Percentiles rank a stretch among this genome's conserved stretches.
Evolutionary conservation across 2,113 vertebrate species (phyloP).

Genomic region (Pampusana beccarii): DNA sequence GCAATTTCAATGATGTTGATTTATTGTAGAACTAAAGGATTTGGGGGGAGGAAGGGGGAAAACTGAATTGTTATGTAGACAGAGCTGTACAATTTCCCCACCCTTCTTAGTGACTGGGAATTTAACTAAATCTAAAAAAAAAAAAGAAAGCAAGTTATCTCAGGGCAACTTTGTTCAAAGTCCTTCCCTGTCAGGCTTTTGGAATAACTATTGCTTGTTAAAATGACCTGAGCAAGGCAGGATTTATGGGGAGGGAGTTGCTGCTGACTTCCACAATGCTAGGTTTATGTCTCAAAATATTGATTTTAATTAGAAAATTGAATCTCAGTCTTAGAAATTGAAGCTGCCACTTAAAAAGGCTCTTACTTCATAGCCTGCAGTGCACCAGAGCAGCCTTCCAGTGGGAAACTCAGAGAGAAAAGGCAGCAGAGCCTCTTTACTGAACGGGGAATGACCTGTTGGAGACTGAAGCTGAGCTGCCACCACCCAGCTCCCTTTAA

Average conservation of each 20-base stretch:
- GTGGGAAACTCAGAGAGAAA: neutral
- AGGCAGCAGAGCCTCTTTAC: neutral
- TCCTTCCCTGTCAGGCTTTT: neutral
- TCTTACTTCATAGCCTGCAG: conserved; percentile 22
- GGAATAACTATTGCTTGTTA: neutral
- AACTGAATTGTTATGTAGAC: neutral
- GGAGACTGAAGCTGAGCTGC: neutral
- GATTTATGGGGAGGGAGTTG: conserved; percentile 36
- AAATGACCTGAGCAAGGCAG: neutral
- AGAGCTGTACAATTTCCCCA: neutral
- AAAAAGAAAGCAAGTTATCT: neutral
- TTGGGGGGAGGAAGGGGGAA: neutral
- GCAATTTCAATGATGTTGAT: neutral
- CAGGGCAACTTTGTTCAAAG: neutral
- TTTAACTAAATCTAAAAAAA: neutral
- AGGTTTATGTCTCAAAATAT: conserved; percentile 67
- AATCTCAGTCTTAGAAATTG: conserved; percentile 29
- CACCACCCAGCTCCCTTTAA: neutral
- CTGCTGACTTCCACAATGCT: conserved; percentile 46
- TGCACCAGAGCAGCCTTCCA: neutral
- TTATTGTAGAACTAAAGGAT: neutral
- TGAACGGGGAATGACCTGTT: neutral
- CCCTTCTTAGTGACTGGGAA: neutral
- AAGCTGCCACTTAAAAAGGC: conserved; percentile 9
- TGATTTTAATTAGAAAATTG: conserved; percentile 72